phyloP scores from a whole-genome alignment of 2,888 invertebrate genomes.

The Pachydiplax longipennis region DNA sequence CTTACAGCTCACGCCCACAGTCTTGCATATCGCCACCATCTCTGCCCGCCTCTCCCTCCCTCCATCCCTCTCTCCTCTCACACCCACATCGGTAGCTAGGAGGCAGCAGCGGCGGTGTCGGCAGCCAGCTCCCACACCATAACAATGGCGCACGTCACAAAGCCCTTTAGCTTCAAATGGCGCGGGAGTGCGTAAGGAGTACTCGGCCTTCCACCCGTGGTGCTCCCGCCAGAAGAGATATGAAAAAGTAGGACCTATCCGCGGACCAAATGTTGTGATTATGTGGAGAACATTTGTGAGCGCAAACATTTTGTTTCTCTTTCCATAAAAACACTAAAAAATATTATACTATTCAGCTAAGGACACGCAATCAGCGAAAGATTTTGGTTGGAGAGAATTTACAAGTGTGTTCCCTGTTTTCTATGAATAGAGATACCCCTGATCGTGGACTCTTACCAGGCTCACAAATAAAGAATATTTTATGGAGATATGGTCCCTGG shows the following conservation, averaged over 20 bases:
- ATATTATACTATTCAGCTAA: too few relatives aligned
- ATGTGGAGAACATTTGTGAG: neutral
- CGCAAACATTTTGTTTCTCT: neutral
- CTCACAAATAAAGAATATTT: too few relatives aligned
- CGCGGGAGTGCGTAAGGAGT: neutral
- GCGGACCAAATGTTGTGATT: neutral
- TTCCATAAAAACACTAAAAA: neutral
- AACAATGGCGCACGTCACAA: constrained; percentile 5
- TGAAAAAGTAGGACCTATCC: neutral
- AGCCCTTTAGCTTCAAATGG: neutral
- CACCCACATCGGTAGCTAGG: constrained; percentile 37
- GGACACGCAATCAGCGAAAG: too few relatives aligned
- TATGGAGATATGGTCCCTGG: too few relatives aligned
- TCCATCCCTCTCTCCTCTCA: neutral
- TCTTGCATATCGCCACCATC: constrained; percentile 43
- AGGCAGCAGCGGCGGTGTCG: constrained; percentile 9
- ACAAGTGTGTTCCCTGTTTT: too few relatives aligned
- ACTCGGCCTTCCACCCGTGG: neutral
- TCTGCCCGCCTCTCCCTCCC: constrained; percentile 12
- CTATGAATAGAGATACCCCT: too few relatives aligned
- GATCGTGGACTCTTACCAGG: too few relatives aligned
- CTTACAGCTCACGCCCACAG: constrained; percentile 35
- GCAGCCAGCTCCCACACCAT: constrained; percentile 19
- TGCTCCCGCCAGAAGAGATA: neutral
- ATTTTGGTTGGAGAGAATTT: too few relatives aligned